Percentiles rank a stretch among this genome's conserved stretches.
Conservation (phyloP, 2,797 vertebrate genomes). For the Gymnodraco acuticeps region DNA sequence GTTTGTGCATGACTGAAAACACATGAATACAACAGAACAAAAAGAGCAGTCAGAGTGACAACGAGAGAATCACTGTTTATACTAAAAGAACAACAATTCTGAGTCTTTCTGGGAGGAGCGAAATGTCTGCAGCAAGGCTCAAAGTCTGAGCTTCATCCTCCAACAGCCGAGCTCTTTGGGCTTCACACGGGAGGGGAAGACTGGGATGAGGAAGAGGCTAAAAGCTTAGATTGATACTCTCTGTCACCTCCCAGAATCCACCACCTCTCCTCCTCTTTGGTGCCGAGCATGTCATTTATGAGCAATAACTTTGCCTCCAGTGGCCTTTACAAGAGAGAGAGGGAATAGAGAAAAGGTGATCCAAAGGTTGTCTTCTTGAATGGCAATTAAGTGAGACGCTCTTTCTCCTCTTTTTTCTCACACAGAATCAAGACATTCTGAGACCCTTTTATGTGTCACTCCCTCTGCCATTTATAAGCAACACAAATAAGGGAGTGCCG, state of each 20-base stretch:
- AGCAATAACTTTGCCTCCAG: conserved; percentile 32
- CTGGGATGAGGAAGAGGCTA: conserved; percentile 48
- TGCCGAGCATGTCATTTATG: conserved; percentile 43
- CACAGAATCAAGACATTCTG: not conserved
- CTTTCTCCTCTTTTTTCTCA: not conserved
- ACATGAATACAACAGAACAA: conserved; percentile 24
- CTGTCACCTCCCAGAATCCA: conserved; percentile 34
- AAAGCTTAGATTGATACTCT: conserved; percentile 48
- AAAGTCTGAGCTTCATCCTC: conserved; percentile 52
- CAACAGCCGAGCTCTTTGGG: conserved; percentile 45
- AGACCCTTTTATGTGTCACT: conserved; percentile 23
- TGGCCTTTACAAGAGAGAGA: conserved; percentile 8
- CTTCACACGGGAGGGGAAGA: conserved; percentile 50
- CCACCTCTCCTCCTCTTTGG: conserved; percentile 22
- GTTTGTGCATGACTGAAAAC: conserved; percentile 38
- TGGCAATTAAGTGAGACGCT: conserved; percentile 23
- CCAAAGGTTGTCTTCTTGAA: conserved; percentile 36
- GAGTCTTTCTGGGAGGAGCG: conserved; percentile 37
- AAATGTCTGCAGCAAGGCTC: conserved; percentile 49
- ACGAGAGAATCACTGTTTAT: conserved; percentile 27
- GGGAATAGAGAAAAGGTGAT: not conserved
- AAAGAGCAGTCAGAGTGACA: conserved; percentile 25
- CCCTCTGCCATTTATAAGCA: conserved; percentile 24
- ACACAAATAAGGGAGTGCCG: conserved; percentile 21
- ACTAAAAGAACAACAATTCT: conserved; percentile 30